phyloP scores from a whole-genome alignment of 2,888 invertebrate species.

The Parelbella ahira region DNA sequence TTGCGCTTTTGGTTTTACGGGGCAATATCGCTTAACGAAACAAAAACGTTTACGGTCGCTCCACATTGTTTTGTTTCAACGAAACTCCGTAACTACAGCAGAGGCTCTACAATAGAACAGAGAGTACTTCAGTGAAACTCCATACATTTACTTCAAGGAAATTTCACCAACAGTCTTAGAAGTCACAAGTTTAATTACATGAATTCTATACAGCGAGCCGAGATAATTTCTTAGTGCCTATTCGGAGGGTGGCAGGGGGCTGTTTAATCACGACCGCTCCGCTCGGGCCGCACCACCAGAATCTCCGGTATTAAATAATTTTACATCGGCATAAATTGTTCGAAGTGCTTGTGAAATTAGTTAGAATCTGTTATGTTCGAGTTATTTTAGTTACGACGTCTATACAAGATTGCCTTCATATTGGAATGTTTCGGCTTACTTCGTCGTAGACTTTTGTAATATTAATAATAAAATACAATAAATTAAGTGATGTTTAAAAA shows the following conservation, averaged over 20 bases:
- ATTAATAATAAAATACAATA: no score
- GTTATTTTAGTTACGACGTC: no score
- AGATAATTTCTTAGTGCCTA: conserved; percentile 70
- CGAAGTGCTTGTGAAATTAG: conserved; percentile 23
- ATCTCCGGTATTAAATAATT: conserved; percentile 54
- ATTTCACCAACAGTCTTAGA: conserved; percentile 28
- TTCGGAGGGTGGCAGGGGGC: conserved; percentile 41
- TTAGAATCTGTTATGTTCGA: conserved; percentile 13
- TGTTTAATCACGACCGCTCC: conserved; percentile 58
- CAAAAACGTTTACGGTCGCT: no score
- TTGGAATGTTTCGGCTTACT: no score
- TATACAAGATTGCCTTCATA: no score
- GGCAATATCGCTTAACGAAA: conserved; percentile 17
- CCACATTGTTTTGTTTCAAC: conserved; percentile 23
- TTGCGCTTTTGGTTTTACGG: conserved; percentile 13
- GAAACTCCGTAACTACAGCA: conserved; percentile 14
- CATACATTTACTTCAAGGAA: conserved; percentile 24
- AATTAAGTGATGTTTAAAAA: no score
- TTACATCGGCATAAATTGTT: conserved; percentile 30
- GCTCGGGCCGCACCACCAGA: conserved; percentile 44
- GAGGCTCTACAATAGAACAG: no score
- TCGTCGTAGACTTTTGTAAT: no score
- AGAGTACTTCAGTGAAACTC: conserved; percentile 16
- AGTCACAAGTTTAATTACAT: conserved; percentile 59
- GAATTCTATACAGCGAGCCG: conserved; percentile 51